phyloP scores from a whole-genome alignment of 2,797 vertebrate genomes.

The Diplodus sargus region DNA sequence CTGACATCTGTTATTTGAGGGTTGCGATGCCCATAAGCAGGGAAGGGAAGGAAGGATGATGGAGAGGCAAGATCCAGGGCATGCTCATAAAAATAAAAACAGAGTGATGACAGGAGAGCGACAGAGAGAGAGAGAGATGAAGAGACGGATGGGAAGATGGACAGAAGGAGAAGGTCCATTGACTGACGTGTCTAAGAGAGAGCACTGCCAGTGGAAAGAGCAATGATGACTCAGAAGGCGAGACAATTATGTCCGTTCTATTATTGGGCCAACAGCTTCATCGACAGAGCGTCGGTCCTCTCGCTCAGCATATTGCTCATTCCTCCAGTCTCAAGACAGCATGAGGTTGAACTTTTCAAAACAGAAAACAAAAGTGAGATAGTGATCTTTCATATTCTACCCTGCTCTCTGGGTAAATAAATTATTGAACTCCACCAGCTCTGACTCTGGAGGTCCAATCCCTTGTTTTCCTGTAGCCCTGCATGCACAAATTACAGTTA shows the following conservation, averaged over 20 bases:
- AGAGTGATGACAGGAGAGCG: conserved; percentile 21
- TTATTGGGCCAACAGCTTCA: conserved; percentile 66
- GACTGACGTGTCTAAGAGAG: conserved; percentile 63
- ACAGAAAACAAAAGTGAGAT: conserved; percentile 1
- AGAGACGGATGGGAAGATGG: conserved; percentile 53
- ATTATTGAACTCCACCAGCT: too few species aligned
- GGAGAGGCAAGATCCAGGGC: neutral
- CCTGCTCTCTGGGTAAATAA: too few species aligned
- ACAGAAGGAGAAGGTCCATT: conserved; percentile 68
- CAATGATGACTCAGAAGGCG: conserved; percentile 71
- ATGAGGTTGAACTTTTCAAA: neutral
- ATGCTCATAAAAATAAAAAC: conserved; percentile 13
- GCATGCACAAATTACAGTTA: too few species aligned
- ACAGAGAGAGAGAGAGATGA: neutral
- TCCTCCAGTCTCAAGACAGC: conserved; percentile 18
- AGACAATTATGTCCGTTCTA: conserved; percentile 70
- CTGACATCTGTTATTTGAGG: conserved; percentile 9
- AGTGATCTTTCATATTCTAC: neutral
- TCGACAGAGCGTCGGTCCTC: conserved; percentile 42
- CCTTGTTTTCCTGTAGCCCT: too few species aligned
- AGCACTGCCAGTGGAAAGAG: conserved; percentile 48
- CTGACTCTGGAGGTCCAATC: too few species aligned
- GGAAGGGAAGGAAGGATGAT: conserved; percentile 5
- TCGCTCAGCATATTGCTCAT: conserved; percentile 36
- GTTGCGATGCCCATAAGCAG: neutral